These are phyloP conservation scores for Aethes cnicana DNA, from an alignment of 2,888 invertebrate species.

Conservation along the genomic window DNA sequence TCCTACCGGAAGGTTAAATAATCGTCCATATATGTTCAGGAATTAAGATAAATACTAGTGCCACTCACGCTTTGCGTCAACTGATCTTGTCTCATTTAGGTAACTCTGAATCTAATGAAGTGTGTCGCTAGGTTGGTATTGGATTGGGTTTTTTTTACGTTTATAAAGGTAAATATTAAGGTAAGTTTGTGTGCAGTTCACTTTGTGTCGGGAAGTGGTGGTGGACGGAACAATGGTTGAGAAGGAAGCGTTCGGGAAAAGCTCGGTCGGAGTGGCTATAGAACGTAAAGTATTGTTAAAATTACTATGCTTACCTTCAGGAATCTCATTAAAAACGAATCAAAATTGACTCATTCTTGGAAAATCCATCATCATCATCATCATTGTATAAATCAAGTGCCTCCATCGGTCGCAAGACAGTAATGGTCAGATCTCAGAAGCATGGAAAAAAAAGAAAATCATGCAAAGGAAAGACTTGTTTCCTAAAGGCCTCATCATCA, in stretches of 20 bases:
- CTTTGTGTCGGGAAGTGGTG: conserved; percentile 6
- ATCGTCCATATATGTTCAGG: conserved; percentile 3
- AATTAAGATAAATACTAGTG: conserved; percentile 15
- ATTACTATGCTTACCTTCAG: too few relatives aligned
- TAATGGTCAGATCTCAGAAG: too few relatives aligned
- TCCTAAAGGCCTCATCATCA: too few relatives aligned
- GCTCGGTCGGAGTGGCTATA: conserved; percentile 24
- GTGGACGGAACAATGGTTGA: conserved; percentile 17
- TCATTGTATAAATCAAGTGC: too few relatives aligned
- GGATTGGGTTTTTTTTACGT: neutral
- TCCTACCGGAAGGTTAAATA: conserved; percentile 4
- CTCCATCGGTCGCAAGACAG: too few relatives aligned
- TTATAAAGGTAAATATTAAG: conserved; percentile 10
- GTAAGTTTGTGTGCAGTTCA: conserved; percentile 9
- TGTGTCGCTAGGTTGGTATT: neutral
- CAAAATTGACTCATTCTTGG: too few relatives aligned
- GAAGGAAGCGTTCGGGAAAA: conserved; percentile 4
- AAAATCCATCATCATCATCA: too few relatives aligned
- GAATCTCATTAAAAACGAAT: too few relatives aligned
- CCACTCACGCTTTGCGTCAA: conserved; percentile 8
- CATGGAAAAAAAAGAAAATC: too few relatives aligned
- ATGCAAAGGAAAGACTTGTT: too few relatives aligned
- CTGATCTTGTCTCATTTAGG: neutral
- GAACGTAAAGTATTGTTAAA: conserved; percentile 21
- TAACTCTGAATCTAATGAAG: too few relatives aligned